phyloP scores from a whole-genome alignment of 92 coral and sea anemone species.

The Siderastrea siderea region DNA sequence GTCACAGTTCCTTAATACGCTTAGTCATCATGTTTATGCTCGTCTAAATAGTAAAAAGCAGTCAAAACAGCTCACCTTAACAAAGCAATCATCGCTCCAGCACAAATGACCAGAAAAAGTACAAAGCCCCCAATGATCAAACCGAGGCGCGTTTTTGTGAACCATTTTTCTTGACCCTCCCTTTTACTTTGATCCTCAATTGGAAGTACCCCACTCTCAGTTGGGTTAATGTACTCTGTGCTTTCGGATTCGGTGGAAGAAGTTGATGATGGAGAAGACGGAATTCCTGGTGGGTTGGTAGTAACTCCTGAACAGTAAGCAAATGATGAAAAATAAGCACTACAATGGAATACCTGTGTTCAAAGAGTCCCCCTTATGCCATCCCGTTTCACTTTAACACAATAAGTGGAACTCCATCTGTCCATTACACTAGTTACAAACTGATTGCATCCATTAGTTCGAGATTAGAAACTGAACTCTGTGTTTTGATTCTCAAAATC shows the following conservation, averaged over 20 bases:
- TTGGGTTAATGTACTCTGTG: neutral
- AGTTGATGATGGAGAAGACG: neutral
- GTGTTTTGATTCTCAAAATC: too few relatives aligned
- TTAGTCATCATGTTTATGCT: too few relatives aligned
- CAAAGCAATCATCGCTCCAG: slow-evolving; percentile 2
- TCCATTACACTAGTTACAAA: too few relatives aligned
- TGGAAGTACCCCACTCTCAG: neutral
- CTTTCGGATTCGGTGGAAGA: neutral
- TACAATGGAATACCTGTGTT: neutral
- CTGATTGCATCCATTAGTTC: too few relatives aligned
- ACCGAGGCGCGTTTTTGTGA: slow-evolving; percentile 40
- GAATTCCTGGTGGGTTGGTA: neutral
- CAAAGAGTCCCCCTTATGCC: too few relatives aligned
- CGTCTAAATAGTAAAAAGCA: neutral
- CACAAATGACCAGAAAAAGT: slow-evolving; percentile 11
- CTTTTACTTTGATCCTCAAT: slow-evolving; percentile 1
- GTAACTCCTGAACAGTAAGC: neutral
- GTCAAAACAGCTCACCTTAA: slow-evolving; percentile 14
- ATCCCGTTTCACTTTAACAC: too few relatives aligned
- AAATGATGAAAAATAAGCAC: neutral
- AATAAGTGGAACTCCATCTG: too few relatives aligned
- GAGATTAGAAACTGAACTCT: too few relatives aligned
- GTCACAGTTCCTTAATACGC: too few relatives aligned
- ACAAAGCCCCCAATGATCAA: slow-evolving; percentile 40
- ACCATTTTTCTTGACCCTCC: neutral